These are phyloP conservation scores for Cephus nigrinus DNA, from an alignment of 2,888 invertebrate genomes.

Conservation along the genomic window DNA sequence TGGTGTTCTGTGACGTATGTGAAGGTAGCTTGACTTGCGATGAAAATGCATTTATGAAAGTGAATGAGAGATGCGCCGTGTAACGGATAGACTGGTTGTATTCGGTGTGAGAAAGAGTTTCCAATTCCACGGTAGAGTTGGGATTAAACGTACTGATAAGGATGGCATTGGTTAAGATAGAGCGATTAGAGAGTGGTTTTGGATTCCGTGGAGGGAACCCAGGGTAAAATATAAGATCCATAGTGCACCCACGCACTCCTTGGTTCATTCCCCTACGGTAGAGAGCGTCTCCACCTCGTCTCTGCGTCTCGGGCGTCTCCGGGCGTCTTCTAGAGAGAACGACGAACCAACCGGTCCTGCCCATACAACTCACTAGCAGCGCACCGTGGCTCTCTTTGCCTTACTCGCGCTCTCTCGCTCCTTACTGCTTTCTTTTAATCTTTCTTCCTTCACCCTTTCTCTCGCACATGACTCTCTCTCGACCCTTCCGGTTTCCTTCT, in stretches of 20 bases:
- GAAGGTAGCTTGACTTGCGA: background rate
- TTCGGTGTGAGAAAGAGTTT: background rate
- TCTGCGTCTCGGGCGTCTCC: constrained; percentile 1
- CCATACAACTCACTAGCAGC: constrained; percentile 7
- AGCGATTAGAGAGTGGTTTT: background rate
- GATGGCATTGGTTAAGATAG: background rate
- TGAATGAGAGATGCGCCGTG: background rate
- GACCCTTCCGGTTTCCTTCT: background rate
- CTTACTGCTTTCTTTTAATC: background rate
- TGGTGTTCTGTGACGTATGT: background rate
- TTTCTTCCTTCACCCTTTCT: background rate
- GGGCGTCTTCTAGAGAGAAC: background rate
- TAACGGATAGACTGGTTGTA: background rate
- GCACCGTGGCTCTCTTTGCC: background rate
- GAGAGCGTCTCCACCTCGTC: background rate
- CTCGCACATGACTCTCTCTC: background rate
- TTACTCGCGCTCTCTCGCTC: background rate
- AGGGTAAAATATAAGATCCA: background rate
- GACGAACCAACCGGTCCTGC: constrained; percentile 6
- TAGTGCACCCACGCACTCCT: constrained; percentile 4
- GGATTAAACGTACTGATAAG: background rate
- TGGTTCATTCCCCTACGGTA: constrained; percentile 3
- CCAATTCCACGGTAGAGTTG: background rate
- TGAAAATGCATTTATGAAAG: background rate
- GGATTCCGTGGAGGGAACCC: background rate